Evolutionary conservation across 1,140 invertebrate genomes (phyloP), one percentile per base, ranked within the genome.

Genomic region (Gonioctena quinquepunctata): DNA sequence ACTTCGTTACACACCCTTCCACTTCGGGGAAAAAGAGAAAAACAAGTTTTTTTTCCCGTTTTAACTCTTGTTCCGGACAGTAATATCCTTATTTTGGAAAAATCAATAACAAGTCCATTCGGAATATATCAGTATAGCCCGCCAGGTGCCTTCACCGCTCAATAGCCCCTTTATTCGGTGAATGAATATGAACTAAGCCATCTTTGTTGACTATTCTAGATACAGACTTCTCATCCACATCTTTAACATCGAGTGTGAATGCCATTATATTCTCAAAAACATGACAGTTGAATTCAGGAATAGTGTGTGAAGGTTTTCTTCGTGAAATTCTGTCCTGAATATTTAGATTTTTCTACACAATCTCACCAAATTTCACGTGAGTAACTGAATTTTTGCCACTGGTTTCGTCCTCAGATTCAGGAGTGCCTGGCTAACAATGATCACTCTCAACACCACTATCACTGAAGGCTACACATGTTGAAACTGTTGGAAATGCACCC

Each of bases 231-330:
- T 90, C 86, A 79, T 92, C 88, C 1, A 95, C 92, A 80, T 95
- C 95, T 83, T 91, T 91, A 52, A 95, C 91, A 83, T 94, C 89
- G 68, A 96, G 85, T 48, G 92, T 91, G 77, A 94, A 90, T 6
- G 90, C 89, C 69, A 95, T 82, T 50, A 88, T 87, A 77, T 93
- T 89, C 82, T 92, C 88, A 78, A 91, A 87, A 33, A 90, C 83
- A 83, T 92, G 92, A 80, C 89, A 91, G 49, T 88, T 89, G 78
- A 91, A 95, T 61, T 89, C 79, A 18, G 92, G 93, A 56, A 92
- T 77, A 69, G 77, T 83, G 80, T 94, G 94, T 86, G 84, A 66
- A 90, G 76, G 75, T 85, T 82, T 23, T 83, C 67, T 63, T 87
- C 81, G 66, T 88, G 79, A 76, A 89, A 87, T 13, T 42, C 54